Percentiles rank a stretch among this genome's conserved stretches.
Conservation (phyloP, 1,140 invertebrate genomes). For the Drosophila nikananu region DNA sequence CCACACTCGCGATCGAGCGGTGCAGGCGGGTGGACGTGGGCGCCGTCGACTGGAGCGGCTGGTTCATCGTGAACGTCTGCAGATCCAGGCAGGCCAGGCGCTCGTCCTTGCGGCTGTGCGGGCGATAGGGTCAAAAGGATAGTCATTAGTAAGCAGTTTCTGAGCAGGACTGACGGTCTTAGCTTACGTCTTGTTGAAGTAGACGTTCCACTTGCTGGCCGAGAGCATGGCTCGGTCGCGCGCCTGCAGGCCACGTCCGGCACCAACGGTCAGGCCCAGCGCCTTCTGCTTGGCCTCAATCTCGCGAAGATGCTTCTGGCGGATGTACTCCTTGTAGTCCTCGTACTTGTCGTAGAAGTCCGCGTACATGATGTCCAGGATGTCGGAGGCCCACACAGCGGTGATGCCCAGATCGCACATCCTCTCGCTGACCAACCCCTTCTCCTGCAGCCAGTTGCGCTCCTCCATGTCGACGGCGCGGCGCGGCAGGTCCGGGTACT, state of each 20-base stretch:
- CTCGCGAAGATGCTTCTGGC: conserved; percentile 89
- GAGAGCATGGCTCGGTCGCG: conserved; percentile 94
- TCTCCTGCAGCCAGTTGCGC: conserved; percentile 93
- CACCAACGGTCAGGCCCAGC: conserved; percentile 86
- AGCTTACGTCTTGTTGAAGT: conserved; percentile 90
- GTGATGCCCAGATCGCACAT: conserved; percentile 97
- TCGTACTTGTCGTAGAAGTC: conserved; percentile 98
- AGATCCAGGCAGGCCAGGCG: conserved; percentile 76
- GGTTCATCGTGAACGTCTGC: conserved; percentile 81
- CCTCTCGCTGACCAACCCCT: conserved; percentile 94
- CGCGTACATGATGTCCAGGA: conserved; percentile 96
- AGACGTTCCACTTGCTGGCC: conserved; percentile 94
- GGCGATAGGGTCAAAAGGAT: background rate
- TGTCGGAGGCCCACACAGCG: conserved; percentile 95
- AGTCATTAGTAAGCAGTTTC: background rate
- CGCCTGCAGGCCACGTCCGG: conserved; percentile 89
- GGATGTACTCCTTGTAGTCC: conserved; percentile 94
- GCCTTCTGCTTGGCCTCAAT: conserved; percentile 85
- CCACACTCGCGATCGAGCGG: conserved; percentile 51
- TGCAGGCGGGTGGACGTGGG: conserved; percentile 56
- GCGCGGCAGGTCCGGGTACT: conserved; percentile 95
- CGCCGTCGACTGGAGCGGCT: conserved; percentile 57
- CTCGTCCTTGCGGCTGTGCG: conserved; percentile 78
- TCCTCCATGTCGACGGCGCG: conserved; percentile 95
- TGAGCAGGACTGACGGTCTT: background rate